phyloP scores from a whole-genome alignment of 1,140 invertebrate genomes.

The Caenorhabditis briggsae region DNA sequence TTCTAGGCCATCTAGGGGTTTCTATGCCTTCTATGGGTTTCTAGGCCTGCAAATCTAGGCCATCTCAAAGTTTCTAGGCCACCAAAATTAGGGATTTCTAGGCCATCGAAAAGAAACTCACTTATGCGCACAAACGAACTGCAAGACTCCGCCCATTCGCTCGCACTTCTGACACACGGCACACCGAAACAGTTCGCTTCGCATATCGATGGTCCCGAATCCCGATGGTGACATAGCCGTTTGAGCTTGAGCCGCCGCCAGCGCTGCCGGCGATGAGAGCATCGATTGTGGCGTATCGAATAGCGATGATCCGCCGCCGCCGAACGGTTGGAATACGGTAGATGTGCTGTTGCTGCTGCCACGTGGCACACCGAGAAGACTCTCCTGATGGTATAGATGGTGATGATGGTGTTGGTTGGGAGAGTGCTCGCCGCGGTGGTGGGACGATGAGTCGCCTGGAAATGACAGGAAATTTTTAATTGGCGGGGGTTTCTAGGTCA shows the following conservation, averaged over 20 bases:
- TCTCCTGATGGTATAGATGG: slow-evolving; percentile 8
- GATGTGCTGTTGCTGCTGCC: not conserved
- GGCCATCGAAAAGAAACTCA: no score
- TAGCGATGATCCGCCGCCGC: not conserved
- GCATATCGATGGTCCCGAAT: not conserved
- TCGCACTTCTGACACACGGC: not conserved
- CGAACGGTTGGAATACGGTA: slow-evolving; percentile 7
- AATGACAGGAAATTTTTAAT: not conserved
- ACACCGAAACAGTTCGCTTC: not conserved
- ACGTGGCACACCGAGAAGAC: not conserved
- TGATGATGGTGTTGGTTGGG: slow-evolving; percentile 13
- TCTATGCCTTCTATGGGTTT: no score
- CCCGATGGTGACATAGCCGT: not conserved
- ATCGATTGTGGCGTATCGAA: slow-evolving; percentile 40
- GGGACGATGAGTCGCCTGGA: slow-evolving; percentile 26
- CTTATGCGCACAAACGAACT: slow-evolving; percentile 42
- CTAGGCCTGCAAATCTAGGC: no score
- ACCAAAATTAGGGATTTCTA: no score
- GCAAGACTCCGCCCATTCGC: not conserved
- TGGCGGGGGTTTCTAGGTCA: not conserved
- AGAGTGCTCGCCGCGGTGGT: slow-evolving; percentile 23
- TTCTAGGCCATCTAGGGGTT: no score
- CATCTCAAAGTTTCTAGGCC: no score
- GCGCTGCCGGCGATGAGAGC: slow-evolving; percentile 1
- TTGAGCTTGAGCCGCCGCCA: not conserved